Conservation (phyloP, 2,113 vertebrate species). For the Silurus glanis region DNA sequence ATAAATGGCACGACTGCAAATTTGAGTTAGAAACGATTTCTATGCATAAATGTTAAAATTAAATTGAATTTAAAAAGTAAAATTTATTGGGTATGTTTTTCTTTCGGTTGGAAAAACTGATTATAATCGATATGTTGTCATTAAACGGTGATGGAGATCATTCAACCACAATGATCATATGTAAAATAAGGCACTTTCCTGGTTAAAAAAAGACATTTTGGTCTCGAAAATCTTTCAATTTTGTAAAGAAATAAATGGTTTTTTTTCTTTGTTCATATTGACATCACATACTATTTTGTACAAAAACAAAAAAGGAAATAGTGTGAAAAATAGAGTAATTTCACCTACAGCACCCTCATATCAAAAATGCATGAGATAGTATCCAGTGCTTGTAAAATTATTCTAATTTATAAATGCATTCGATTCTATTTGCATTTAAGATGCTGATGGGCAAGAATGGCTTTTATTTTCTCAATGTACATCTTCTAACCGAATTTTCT, state of each 20-base stretch:
- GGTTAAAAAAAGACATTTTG: conserved; percentile 85
- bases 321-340: conserved; percentile 85
- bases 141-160: conserved; percentile 76
- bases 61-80: neutral
- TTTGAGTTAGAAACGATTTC: conserved; percentile 3
- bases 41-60: conserved; percentile 24
- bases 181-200: conserved; percentile 90
- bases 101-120: conserved; percentile 15
- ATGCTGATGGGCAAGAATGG: conserved; percentile 88
- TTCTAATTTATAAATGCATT: conserved; percentile 68
- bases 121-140: conserved; percentile 73
- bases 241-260: conserved; percentile 90
- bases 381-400: conserved; percentile 64
- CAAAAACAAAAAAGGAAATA: conserved; percentile 84
- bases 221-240: conserved; percentile 69
- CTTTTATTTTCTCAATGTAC: conserved; percentile 80
- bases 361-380: conserved; percentile 86
- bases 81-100: neutral
- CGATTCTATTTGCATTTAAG: conserved; percentile 83
- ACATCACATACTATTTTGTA: conserved; percentile 88
- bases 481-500: conserved; percentile 17
- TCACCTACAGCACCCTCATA: conserved; percentile 87
- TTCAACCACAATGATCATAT: conserved; percentile 81
- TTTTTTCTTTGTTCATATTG: conserved; percentile 88
- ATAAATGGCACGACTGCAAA: conserved; percentile 13